Evolutionary conservation across 64 coral and sea anemone genomes (phyloP), one percentile per base, ranked within the genome.

Genomic region (Orbicella faveolata): DNA sequence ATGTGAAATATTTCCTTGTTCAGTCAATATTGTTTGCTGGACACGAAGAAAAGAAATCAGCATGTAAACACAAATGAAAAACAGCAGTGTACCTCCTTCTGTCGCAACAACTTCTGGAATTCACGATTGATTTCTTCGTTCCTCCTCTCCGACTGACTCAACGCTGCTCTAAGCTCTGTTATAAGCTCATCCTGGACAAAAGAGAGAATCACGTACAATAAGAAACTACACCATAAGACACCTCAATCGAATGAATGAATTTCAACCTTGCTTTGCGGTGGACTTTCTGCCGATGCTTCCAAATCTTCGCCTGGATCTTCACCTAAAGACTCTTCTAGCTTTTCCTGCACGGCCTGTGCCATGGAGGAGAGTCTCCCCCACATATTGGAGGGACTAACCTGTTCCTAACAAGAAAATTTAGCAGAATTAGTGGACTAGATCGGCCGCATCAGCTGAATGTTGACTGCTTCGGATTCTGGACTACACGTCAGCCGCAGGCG

Each of bases 321-420:
- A 21, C 95, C 95, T 25, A 96, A 87, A 34, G 91, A 93, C 76
- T 96, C 95, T 41, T 96, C 95, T 23, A 96, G 75, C 36, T 96
- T 96, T 35, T 96, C 95, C 81, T 89, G 91, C 63, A 96, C 83
- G 81, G 90, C 88, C 66, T 96, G 95, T 4, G 92, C 79, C 51
- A 93, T 92, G 74, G 92, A 94, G 44, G 88, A 93, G 52, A 96
- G 77, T 84, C 89, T 79, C 59, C 95, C 92, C 95, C 95, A 96
- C 95, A 96, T 96, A 4, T 77, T 88, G 59, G 33, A 37, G 12
- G 82, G 5, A 23, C 67, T 26, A 16, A 13, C 21, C 65, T 85
- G 2, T 25, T 73, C 65, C 23, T 51, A 85, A 52, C 2, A 21
- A 34, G 44, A 62, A 72, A 11, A 85, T 12, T 70, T 6, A 26